phyloP scores from a whole-genome alignment of 1,140 invertebrate species.

The Caenorhabditis briggsae region DNA sequence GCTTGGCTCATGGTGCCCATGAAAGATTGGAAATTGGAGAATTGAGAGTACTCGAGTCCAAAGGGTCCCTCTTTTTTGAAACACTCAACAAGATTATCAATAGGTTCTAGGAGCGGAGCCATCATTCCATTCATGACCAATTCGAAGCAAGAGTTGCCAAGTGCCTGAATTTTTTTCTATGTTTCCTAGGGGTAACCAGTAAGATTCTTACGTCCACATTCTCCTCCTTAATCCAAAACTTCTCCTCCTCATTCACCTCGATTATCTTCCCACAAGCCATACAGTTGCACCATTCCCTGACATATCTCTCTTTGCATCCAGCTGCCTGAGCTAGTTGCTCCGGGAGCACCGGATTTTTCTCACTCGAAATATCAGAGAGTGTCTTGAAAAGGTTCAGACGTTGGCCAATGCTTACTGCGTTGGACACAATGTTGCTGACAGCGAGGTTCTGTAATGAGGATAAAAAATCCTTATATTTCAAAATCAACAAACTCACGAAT shows the following conservation, averaged over 20 bases:
- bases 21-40: constrained; percentile 25
- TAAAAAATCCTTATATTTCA: not conserved
- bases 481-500: not conserved
- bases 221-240: constrained; percentile 68
- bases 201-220: constrained; percentile 36
- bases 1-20: constrained; percentile 64
- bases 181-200: not conserved
- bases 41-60: constrained; percentile 18
- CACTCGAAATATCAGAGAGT: not conserved
- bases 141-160: not conserved
- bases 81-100: constrained; percentile 31
- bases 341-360: constrained; percentile 41
- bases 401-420: not conserved
- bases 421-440: not conserved
- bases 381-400: constrained; percentile 30
- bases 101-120: not conserved
- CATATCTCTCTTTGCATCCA: constrained; percentile 22
- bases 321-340: constrained; percentile 17
- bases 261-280: constrained; percentile 66
- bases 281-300: constrained; percentile 58
- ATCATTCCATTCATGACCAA: not conserved
- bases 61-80: constrained; percentile 15
- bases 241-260: constrained; percentile 65
- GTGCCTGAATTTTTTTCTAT: constrained; percentile 1
- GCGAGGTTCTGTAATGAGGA: not conserved